Base-by-base conservation (phyloP, 2,113 vertebrate species). In the Conger conger region DNA sequence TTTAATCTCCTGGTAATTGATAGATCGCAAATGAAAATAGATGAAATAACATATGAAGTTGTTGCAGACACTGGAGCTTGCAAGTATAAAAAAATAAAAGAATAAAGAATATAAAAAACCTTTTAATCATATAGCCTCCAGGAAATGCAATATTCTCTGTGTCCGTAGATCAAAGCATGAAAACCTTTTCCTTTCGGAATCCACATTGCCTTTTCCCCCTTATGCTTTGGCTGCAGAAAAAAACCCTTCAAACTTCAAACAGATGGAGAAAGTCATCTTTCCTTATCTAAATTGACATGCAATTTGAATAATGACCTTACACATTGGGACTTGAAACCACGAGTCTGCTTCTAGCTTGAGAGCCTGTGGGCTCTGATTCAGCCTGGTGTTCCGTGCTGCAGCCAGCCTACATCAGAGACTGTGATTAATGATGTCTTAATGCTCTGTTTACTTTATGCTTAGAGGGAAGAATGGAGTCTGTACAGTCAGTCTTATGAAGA, bases 281-380 rank as follows among this genome's bases (percentile, higher is more conserved):
- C 82, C 93, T 96, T 95, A 96, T 96, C 95, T 96, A 94, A 95
- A 95, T 95, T 94, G 94, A 91, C 89, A 90, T 89, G 90, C 92
- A 95, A 95, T 96, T 95, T 94, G 86, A 94, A 93, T 95, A 95
- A 96, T 95, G 93, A 93, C 87, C 92, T 94, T 94, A 94, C 93
- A 95, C 94, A 89, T 93, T 94, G 95, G 95, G 93, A 95, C 93
- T 88, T n/a, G 87, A 90, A 91, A 88, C 85, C 86, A 87, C 87
- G 87, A 87, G 88, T 90, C 88, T 89, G 91, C 90, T 92, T 89
- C 81, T 80, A 86, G 88, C 91, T 23, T 38, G 80, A 80, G 45
- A 38, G 79, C 42, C 42, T 13, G 30, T 38, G n/a, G 76, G 77
- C 35, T 11, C 37, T 40, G 54, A 63, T 1, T 33, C 35, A 84